Percentiles rank a stretch among this genome's conserved stretches.
Conservation (phyloP, 2,888 invertebrate species). For the Hemistola chrysoprasaria region DNA sequence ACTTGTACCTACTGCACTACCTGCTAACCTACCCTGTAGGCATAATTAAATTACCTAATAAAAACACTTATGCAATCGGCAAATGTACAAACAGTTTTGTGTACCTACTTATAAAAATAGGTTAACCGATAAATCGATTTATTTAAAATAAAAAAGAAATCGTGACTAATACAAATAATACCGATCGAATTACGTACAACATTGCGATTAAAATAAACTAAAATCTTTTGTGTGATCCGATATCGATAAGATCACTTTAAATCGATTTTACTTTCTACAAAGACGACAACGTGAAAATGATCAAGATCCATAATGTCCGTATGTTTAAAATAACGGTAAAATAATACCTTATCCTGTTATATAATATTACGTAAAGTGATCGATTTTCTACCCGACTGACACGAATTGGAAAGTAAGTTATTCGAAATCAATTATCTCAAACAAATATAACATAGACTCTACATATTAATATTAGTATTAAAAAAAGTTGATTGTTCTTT, state of each 20-base stretch:
- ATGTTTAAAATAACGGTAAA: constrained; percentile 2
- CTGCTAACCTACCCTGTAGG: no score
- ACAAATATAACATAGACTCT: not conserved
- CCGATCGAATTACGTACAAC: constrained; percentile 12
- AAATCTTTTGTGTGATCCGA: constrained; percentile 38
- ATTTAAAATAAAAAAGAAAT: constrained; percentile 6
- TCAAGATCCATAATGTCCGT: no score
- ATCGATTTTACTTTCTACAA: constrained; percentile 60
- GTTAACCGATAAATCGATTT: constrained; percentile 2
- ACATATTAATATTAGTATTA: no score
- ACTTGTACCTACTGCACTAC: no score
- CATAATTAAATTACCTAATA: no score
- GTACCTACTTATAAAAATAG: no score
- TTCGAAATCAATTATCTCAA: constrained; percentile 20
- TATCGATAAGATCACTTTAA: constrained; percentile 41
- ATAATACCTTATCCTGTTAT: constrained; percentile 2
- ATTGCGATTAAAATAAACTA: constrained; percentile 20
- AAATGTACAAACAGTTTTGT: no score
- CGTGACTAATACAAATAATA: not conserved
- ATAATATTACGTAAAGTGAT: constrained; percentile 51
- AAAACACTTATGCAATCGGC: no score
- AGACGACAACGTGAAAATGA: constrained; percentile 31
- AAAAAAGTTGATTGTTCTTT: no score
- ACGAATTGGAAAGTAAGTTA: constrained; percentile 43
- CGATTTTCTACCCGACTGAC: constrained; percentile 35